phyloP scores from a whole-genome alignment of 2,888 invertebrate genomes.

The Andrena marginata region DNA sequence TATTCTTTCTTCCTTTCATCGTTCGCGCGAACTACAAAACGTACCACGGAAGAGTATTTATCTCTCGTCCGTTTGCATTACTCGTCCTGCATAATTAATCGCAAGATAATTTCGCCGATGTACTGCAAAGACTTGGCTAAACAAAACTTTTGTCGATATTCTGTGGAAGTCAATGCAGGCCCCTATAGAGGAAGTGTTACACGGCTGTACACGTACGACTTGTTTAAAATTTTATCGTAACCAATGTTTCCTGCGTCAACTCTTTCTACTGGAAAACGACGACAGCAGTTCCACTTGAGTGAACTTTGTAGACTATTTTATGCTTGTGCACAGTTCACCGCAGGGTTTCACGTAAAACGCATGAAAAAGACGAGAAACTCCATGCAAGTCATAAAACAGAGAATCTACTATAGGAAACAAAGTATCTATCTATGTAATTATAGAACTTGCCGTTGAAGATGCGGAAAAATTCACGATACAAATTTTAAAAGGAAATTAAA shows the following conservation, averaged over 20 bases:
- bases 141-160: slow-evolving; percentile 6
- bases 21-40: not conserved
- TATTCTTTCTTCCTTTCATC: not conserved
- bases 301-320: not conserved
- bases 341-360: not conserved
- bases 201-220: not conserved
- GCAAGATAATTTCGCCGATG: not conserved
- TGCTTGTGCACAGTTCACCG: not conserved
- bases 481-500: too few relatives aligned
- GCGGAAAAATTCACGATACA: too few relatives aligned
- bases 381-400: too few relatives aligned
- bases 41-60: not conserved
- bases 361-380: too few relatives aligned
- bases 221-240: slow-evolving; percentile 9
- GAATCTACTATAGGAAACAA: not conserved
- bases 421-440: too few relatives aligned
- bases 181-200: not conserved
- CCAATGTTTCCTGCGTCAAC: not conserved
- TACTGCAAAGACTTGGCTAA: too few relatives aligned
- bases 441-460: too few relatives aligned
- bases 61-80: not conserved
- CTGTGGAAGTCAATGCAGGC: slow-evolving; percentile 4
- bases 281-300: not conserved
- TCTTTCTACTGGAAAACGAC: not conserved
- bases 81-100: not conserved